Conservation (phyloP, 2,888 invertebrate genomes). For the Phyllotreta striolata region DNA sequence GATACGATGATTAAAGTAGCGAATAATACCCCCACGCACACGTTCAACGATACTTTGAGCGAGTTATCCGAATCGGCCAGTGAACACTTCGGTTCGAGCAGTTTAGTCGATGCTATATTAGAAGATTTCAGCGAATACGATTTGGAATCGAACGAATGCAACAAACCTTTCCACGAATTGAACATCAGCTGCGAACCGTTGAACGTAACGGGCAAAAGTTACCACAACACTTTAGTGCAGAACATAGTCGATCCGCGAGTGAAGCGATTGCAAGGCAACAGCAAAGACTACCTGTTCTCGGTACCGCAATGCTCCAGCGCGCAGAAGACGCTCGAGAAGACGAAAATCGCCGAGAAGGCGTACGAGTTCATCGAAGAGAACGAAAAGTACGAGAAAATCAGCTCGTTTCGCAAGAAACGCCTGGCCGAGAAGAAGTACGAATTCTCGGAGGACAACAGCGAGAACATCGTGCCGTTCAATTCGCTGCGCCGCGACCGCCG, state of each 20-base stretch:
- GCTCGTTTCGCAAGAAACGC: constrained; percentile 82
- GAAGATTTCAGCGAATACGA: constrained; percentile 62
- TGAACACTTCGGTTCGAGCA: constrained; percentile 56
- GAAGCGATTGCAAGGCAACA: constrained; percentile 55
- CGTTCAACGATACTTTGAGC: constrained; percentile 55
- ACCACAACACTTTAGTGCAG: constrained; percentile 59
- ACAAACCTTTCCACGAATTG: constrained; percentile 61
- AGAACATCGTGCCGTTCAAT: constrained; percentile 72
- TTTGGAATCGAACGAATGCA: constrained; percentile 59
- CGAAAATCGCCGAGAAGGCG: constrained; percentile 72
- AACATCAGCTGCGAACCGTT: constrained; percentile 62
- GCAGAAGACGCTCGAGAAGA: constrained; percentile 51
- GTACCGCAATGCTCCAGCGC: constrained; percentile 55
- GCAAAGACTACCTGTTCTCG: constrained; percentile 58
- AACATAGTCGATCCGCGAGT: constrained; percentile 59
- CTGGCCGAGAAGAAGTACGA: constrained; percentile 92
- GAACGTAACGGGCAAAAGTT: constrained; percentile 61
- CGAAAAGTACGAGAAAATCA: constrained; percentile 86
- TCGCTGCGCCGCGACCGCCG: constrained; percentile 64
- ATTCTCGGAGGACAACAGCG: constrained; percentile 80
- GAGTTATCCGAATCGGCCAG: constrained; percentile 59
- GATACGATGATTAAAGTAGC: constrained; percentile 41
- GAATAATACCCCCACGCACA: constrained; percentile 37
- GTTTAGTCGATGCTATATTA: constrained; percentile 59
- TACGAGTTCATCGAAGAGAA: constrained; percentile 88